Conservation (phyloP, 2,888 invertebrate species). For the Papilio protenor region DNA sequence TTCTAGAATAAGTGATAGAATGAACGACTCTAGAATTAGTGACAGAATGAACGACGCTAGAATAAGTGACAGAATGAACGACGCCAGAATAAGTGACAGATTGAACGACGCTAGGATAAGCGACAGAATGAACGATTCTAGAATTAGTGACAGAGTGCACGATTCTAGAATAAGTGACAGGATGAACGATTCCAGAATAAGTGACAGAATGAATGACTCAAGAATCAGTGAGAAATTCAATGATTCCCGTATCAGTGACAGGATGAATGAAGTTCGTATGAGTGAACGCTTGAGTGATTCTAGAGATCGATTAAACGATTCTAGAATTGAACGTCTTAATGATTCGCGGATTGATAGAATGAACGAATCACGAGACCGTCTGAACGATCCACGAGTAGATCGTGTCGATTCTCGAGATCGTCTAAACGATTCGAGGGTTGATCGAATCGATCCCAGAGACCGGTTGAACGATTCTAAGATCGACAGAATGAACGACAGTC, state of each 20-base stretch:
- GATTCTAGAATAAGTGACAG: conserved; percentile 61
- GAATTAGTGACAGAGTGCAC: conserved; percentile 49
- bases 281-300: conserved; percentile 50
- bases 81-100: conserved; percentile 45
- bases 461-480: conserved; percentile 49
- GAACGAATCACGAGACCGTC: conserved; percentile 47
- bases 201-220: conserved; percentile 52
- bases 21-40: conserved; percentile 52
- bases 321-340: conserved; percentile 47
- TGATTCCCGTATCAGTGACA: conserved; percentile 52
- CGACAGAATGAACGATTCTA: conserved; percentile 61
- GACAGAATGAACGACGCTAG: conserved; percentile 55
- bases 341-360: conserved; percentile 46
- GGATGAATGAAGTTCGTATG: conserved; percentile 37
- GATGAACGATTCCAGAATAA: conserved; percentile 59
- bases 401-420: conserved; percentile 48
- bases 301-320: conserved; percentile 55
- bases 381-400: conserved; percentile 50
- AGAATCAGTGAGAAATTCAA: conserved; percentile 64
- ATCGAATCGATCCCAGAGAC: conserved; percentile 46
- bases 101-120: conserved; percentile 53
- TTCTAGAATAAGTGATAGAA: conserved; percentile 58
- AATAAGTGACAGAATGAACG: conserved; percentile 52
- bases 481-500: conserved; percentile 56
- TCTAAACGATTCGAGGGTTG: conserved; percentile 49